A percentile compares a stretch with the other conserved stretches of the same genome.
phyloP scores from a whole-genome alignment of 2,888 invertebrate genomes.

The Ypsolopha scabrella region DNA sequence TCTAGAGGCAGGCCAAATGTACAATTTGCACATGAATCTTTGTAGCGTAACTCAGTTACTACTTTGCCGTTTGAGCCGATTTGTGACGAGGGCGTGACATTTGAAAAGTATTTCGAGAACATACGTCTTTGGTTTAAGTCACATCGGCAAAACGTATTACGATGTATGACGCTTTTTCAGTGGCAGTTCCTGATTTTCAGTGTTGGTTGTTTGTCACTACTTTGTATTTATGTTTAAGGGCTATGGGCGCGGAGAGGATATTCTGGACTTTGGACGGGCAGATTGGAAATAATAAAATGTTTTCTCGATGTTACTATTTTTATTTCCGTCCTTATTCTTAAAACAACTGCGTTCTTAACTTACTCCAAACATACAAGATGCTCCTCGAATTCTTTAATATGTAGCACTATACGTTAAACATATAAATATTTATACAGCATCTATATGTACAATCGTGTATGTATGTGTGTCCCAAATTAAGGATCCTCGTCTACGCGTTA shows the following conservation, averaged over 20 bases:
- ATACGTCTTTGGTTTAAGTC: too few species aligned
- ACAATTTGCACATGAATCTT: too few species aligned
- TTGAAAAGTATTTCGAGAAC: too few species aligned
- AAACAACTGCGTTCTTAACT: constrained; percentile 53
- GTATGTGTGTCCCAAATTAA: constrained; percentile 28
- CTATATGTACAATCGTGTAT: constrained; percentile 57
- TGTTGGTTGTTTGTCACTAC: too few species aligned
- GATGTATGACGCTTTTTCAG: too few species aligned
- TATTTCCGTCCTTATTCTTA: constrained; percentile 54
- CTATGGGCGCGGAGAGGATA: neutral
- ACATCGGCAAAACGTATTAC: too few species aligned
- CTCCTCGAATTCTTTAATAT: constrained; percentile 37
- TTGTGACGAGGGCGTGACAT: too few species aligned
- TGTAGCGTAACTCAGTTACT: too few species aligned
- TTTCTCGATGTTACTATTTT: constrained; percentile 59
- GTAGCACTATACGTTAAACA: constrained; percentile 43
- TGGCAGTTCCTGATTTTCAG: too few species aligned
- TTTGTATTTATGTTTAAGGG: constrained; percentile 3
- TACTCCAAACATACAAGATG: constrained; percentile 57
- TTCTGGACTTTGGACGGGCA: neutral
- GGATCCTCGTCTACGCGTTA: constrained; percentile 7
- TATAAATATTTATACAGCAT: constrained; percentile 65
- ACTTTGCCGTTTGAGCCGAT: too few species aligned
- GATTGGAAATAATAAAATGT: constrained; percentile 34
- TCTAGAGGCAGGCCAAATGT: too few species aligned